phyloP scores from a whole-genome alignment of 2,888 invertebrate genomes.

The Smittia sp. region DNA sequence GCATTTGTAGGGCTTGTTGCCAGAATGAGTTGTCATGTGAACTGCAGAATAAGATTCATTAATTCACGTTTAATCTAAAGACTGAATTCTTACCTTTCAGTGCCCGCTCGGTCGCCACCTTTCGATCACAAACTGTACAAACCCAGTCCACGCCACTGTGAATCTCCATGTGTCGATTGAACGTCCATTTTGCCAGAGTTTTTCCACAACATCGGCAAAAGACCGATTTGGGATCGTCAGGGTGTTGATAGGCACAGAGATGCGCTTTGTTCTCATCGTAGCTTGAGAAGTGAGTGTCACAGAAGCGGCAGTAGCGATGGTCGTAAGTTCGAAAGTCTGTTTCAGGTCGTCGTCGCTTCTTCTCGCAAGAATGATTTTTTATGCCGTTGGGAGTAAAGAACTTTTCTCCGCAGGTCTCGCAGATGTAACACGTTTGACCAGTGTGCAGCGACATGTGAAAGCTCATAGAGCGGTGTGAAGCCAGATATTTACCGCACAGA shows the following conservation, averaged over 20 bases:
- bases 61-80: not conserved
- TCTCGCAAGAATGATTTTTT: constrained; percentile 24
- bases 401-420: constrained; percentile 10
- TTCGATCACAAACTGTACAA: constrained; percentile 5
- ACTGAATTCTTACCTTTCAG: not conserved
- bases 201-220: constrained; percentile 28
- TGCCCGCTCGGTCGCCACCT: constrained; percentile 21
- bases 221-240: constrained; percentile 10
- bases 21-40: constrained; percentile 28
- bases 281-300: constrained; percentile 1
- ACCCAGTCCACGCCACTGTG: constrained; percentile 6
- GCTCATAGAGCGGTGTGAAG: not conserved
- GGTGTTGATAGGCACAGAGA: not conserved
- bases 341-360: constrained; percentile 20
- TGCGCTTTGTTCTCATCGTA: constrained; percentile 28
- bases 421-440: not conserved
- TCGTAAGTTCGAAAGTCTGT: constrained; percentile 24
- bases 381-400: constrained; percentile 28
- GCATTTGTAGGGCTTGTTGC: constrained; percentile 28
- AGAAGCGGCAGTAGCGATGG: constrained; percentile 31
- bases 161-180: constrained; percentile 30
- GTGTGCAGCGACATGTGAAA: constrained; percentile 17
- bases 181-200: not conserved
- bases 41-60: not conserved
- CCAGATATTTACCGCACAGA: constrained; percentile 29